A percentile compares a stretch with the other conserved stretches of the same genome.
phyloP scores from a whole-genome alignment of 2,797 vertebrate species.

The Buphagus erythrorhynchus region DNA sequence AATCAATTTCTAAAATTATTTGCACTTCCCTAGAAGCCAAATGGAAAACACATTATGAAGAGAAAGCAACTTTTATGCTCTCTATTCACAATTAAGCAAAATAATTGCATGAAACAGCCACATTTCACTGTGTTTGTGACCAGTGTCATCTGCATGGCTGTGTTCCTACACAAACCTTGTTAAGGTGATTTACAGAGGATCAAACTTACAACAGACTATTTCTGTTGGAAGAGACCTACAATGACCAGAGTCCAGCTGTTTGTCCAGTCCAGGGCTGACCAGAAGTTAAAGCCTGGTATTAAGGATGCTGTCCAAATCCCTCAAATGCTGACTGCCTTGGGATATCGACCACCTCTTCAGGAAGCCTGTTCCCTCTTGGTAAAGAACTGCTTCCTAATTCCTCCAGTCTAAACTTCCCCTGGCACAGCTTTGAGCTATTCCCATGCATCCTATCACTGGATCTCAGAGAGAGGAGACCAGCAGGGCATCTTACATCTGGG shows the following conservation, averaged over 20 bases:
- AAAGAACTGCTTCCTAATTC: background rate
- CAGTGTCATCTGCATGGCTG: rapidly evolving
- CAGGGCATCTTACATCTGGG: background rate
- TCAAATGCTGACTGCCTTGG: background rate
- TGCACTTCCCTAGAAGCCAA: background rate
- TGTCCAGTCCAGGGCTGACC: background rate
- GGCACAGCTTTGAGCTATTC: background rate
- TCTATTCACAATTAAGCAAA: background rate
- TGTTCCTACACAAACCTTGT: background rate
- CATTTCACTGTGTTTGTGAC: background rate
- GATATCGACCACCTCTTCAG: rapidly evolving
- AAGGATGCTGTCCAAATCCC: background rate
- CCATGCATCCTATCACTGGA: background rate
- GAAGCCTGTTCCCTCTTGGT: background rate
- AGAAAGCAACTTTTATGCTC: background rate
- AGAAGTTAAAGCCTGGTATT: background rate
- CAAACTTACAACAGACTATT: background rate
- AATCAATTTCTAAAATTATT: background rate
- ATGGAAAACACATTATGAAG: rapidly evolving
- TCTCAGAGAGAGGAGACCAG: background rate
- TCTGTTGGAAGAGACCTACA: background rate
- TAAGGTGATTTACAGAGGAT: background rate
- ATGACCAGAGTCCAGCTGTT: background rate
- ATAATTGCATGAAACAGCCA: background rate
- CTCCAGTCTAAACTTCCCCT: background rate